These are phyloP conservation scores for Fulica atra DNA, from an alignment of 2,113 vertebrate genomes.

Conservation along the genomic window DNA sequence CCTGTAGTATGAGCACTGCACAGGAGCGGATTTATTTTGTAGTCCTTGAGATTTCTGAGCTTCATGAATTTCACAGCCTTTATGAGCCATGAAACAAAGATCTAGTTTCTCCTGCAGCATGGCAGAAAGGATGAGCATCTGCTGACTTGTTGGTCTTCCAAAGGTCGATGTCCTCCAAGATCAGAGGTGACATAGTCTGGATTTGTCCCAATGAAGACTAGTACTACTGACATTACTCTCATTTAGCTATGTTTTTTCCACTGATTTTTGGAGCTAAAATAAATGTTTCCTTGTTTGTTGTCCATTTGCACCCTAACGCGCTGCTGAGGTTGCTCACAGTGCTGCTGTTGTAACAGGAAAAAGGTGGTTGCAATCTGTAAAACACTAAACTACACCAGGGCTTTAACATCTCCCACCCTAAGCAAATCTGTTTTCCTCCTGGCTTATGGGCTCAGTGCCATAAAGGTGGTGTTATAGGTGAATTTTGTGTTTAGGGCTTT, in stretches of 20 bases:
- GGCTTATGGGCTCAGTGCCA: background rate
- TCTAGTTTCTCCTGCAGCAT: background rate
- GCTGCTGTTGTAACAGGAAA: background rate
- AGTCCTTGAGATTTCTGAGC: constrained; percentile 12
- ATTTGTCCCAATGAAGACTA: background rate
- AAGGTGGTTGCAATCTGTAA: background rate
- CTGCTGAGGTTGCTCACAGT: background rate
- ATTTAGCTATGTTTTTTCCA: background rate
- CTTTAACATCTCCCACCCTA: background rate
- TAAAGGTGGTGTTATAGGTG: background rate
- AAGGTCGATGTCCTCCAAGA: background rate
- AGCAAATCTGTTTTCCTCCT: background rate
- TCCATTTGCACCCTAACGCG: background rate
- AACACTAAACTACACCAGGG: background rate
- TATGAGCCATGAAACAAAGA: background rate
- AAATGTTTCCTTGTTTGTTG: background rate
- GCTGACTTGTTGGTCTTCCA: background rate
- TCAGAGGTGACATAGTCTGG: background rate
- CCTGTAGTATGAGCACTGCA: constrained; percentile 40
- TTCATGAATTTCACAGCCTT: constrained; percentile 22
- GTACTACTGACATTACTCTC: background rate
- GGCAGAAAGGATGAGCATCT: background rate
- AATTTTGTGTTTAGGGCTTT: background rate
- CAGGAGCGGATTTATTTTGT: constrained; percentile 33
- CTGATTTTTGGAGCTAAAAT: background rate